These are phyloP conservation scores for Columbina picui DNA, from an alignment of 2,113 vertebrate species.

Conservation along the genomic window DNA sequence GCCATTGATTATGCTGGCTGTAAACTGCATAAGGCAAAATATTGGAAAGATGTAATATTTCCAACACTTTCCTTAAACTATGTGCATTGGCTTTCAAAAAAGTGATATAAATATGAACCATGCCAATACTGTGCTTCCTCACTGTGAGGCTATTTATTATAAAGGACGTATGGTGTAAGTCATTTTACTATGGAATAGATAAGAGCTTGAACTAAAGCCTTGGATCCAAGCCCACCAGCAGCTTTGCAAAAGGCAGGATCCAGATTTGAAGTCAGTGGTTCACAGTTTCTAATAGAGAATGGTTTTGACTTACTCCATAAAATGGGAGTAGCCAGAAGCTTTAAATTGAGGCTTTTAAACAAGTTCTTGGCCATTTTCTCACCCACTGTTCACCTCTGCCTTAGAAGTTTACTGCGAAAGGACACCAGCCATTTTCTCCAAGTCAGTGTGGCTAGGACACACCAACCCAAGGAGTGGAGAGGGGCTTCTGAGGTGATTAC, in stretches of 20 bases:
- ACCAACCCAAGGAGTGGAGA: background rate
- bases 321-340: background rate
- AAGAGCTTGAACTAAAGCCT: conserved; percentile 17
- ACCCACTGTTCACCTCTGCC: background rate
- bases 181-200: background rate
- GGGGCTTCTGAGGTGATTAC: background rate
- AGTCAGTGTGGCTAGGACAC: background rate
- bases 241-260: conserved; percentile 4
- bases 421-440: background rate
- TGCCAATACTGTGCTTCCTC: background rate
- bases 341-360: background rate
- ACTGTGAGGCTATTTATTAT: background rate
- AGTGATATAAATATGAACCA: background rate
- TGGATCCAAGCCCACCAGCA: conserved; percentile 13
- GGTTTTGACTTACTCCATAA: conserved; percentile 5
- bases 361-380: background rate
- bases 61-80: background rate
- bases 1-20: background rate
- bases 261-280: conserved; percentile 6
- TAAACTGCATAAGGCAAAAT: background rate
- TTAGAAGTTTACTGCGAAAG: background rate
- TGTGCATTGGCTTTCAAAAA: background rate
- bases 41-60: background rate
- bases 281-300: background rate
- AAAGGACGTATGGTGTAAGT: background rate